A percentile compares a stretch with the other conserved stretches of the same genome.
These are phyloP conservation scores for Lethenteron reissneri DNA, from an alignment of 2,113 vertebrate species.

Conservation along the genomic window DNA sequence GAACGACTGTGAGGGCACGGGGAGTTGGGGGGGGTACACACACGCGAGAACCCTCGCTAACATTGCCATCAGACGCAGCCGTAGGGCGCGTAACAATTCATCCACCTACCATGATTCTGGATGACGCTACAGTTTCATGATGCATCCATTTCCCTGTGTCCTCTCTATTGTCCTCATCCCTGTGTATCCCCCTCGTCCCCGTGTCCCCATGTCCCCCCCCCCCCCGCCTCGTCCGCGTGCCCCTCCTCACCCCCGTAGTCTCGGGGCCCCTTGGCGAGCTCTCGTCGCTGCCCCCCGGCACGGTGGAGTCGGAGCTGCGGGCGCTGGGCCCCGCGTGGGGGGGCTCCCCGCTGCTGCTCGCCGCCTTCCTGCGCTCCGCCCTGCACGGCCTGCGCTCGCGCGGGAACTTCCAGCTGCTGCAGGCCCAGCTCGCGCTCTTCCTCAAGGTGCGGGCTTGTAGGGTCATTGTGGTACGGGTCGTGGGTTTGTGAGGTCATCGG, in stretches of 20 bases:
- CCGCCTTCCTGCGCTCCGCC: conserved; percentile 58
- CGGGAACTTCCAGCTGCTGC: conserved; percentile 60
- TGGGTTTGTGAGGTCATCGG: too few species aligned
- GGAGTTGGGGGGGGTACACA: too few species aligned
- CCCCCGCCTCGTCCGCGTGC: too few species aligned
- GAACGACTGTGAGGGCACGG: too few species aligned
- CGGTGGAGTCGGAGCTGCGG: conserved; percentile 44
- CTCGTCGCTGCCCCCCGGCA: conserved; percentile 22
- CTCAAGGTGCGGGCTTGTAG: conserved; percentile 38
- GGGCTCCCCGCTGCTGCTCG: conserved; percentile 32
- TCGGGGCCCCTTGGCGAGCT: background rate
- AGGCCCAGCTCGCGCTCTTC: conserved; percentile 72
- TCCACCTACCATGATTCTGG: too few species aligned
- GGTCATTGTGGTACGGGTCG: too few species aligned
- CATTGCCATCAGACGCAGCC: too few species aligned
- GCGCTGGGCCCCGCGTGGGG: conserved; percentile 40
- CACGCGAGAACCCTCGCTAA: too few species aligned
- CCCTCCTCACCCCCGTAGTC: background rate
- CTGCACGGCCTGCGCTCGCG: conserved; percentile 40
- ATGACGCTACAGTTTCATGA: too few species aligned
- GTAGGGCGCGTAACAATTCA: too few species aligned
- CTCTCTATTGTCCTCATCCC: background rate
- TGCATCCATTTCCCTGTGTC: too few species aligned
- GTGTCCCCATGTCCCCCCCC: background rate
- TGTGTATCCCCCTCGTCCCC: background rate